phyloP scores from a whole-genome alignment of 2,888 invertebrate genomes.

The Catocala nupta region DNA sequence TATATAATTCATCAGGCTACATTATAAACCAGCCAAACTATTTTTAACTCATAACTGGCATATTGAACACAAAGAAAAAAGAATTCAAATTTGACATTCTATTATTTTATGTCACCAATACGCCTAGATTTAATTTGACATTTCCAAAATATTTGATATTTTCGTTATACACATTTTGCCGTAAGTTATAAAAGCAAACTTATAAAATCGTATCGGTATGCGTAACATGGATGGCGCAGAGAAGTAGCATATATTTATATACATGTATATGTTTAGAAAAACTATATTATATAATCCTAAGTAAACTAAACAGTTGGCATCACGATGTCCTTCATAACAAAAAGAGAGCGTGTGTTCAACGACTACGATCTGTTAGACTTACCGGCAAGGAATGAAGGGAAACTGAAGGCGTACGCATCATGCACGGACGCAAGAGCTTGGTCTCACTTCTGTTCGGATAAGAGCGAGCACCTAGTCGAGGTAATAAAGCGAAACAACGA shows the following conservation, averaged over 20 bases:
- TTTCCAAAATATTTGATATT: constrained; percentile 76
- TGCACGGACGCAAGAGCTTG: constrained; percentile 87
- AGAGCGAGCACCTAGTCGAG: constrained; percentile 87
- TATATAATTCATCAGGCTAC: no score
- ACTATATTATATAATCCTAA: constrained; percentile 60
- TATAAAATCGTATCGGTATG: constrained; percentile 70
- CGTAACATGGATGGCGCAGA: constrained; percentile 76
- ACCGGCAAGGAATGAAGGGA: constrained; percentile 84
- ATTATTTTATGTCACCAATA: constrained; percentile 65
- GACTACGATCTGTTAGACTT: constrained; percentile 79
- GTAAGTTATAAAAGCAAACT: constrained; percentile 62
- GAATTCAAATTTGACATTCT: constrained; percentile 67
- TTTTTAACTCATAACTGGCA: constrained; percentile 12
- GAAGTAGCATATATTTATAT: constrained; percentile 66
- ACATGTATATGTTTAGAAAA: constrained; percentile 66
- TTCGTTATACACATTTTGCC: constrained; percentile 74
- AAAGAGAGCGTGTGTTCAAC: constrained; percentile 81
- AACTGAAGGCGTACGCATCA: constrained; percentile 86
- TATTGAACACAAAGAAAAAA: constrained; percentile 25
- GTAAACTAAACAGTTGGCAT: constrained; percentile 57
- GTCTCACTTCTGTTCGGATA: constrained; percentile 85
- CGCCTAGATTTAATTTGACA: constrained; percentile 79
- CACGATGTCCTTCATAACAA: constrained; percentile 83
- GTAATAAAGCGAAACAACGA: constrained; percentile 82
- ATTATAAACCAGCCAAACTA: no score